Evolutionary conservation across 2,113 vertebrate species (phyloP).

Genomic region (Cardinalis cardinalis): DNA sequence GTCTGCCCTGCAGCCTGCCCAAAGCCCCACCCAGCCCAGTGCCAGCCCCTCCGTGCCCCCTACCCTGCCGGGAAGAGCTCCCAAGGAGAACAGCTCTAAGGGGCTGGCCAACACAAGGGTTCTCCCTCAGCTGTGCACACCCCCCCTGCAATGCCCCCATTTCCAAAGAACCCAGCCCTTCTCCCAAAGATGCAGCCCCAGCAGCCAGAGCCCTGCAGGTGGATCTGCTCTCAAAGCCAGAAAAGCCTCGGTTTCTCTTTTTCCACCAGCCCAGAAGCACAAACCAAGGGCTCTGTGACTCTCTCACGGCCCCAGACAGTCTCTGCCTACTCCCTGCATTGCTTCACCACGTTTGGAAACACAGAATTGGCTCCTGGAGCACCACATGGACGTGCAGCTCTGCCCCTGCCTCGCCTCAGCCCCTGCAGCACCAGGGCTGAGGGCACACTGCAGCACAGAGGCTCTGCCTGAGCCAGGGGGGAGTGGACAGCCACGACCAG

Average conservation of each 20-base stretch:
- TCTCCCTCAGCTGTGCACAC: neutral
- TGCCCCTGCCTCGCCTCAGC: neutral
- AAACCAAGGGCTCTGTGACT: neutral
- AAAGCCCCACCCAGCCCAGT: neutral
- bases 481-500: neutral
- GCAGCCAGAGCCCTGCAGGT: neutral
- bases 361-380: neutral
- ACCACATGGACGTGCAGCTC: neutral
- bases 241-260: neutral
- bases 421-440: neutral
- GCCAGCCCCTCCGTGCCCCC: neutral
- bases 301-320: neutral
- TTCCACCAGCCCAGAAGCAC: neutral
- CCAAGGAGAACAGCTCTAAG: accelerated
- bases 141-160: neutral
- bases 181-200: neutral
- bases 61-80: neutral
- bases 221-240: neutral
- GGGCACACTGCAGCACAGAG: neutral
- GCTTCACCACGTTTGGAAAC: neutral
- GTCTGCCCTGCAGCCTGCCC: neutral
- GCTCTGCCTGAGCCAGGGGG: neutral
- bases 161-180: neutral
- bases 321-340: neutral
- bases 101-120: neutral